Conservation (phyloP, 2,797 vertebrate species). For the Varecia variegata region DNA sequence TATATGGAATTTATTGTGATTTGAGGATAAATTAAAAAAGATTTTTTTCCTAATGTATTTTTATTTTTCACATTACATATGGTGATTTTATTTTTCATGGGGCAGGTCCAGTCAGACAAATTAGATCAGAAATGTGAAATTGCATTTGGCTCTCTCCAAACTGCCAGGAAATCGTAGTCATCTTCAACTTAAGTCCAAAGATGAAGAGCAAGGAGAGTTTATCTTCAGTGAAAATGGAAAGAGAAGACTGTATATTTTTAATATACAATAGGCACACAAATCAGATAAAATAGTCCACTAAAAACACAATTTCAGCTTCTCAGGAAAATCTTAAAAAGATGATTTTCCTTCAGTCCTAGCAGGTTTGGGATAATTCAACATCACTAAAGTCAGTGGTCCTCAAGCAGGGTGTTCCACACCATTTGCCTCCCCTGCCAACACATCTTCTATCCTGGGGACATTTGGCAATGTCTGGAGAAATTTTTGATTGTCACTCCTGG, state of each 20-base stretch:
- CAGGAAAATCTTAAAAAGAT: not conserved
- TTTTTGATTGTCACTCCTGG: not conserved
- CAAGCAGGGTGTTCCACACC: not conserved
- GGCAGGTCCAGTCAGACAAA: not conserved
- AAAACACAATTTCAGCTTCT: constrained; percentile 15
- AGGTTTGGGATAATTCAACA: not conserved
- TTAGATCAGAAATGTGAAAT: not conserved
- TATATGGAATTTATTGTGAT: constrained; percentile 35
- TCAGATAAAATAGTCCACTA: not conserved
- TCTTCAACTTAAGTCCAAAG: not conserved
- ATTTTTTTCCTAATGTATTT: not conserved
- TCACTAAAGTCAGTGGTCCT: not conserved
- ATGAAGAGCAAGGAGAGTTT: not conserved
- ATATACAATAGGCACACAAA: not conserved
- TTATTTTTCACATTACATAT: not conserved
- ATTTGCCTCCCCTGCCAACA: too few relatives aligned
- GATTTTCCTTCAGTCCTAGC: not conserved
- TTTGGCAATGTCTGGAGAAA: not conserved
- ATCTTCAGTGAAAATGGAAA: not conserved
- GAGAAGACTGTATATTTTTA: not conserved
- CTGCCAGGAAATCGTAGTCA: not conserved
- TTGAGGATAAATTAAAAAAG: not conserved
- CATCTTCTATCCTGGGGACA: not conserved
- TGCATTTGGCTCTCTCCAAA: not conserved
- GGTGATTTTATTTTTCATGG: constrained; percentile 27